Conservation (phyloP, 1,140 invertebrate species). For the Solenopsis invicta region DNA sequence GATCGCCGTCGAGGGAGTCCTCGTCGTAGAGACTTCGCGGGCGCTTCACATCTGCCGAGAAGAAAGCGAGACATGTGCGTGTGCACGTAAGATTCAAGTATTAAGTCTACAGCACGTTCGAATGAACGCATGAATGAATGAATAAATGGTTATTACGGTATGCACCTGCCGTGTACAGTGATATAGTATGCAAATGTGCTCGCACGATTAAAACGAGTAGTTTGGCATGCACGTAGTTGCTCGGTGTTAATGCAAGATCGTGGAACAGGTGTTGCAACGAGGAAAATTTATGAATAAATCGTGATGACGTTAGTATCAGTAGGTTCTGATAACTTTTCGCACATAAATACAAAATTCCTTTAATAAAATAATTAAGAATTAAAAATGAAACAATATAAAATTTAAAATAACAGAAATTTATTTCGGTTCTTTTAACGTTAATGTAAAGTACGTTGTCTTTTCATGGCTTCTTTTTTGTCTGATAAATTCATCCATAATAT, state of each 20-base stretch:
- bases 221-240: slow-evolving; percentile 53
- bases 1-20: slow-evolving; percentile 86
- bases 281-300: slow-evolving; percentile 5
- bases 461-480: not conserved
- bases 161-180: slow-evolving; percentile 21
- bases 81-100: slow-evolving; percentile 73
- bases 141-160: slow-evolving; percentile 13
- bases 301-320: not conserved
- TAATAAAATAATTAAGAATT: slow-evolving; percentile 9
- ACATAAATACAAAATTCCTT: not conserved
- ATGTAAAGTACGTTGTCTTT: not conserved
- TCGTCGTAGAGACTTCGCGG: slow-evolving; percentile 85
- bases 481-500: not conserved
- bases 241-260: slow-evolving; percentile 13
- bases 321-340: not conserved
- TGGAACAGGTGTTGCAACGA: not conserved
- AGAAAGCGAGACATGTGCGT: slow-evolving; percentile 80
- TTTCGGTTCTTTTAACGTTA: not conserved
- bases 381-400: not conserved
- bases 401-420: not conserved
- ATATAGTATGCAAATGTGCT: slow-evolving; percentile 4
- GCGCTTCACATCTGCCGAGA: slow-evolving; percentile 86
- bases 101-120: slow-evolving; percentile 60
- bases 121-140: slow-evolving; percentile 55
- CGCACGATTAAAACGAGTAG: not conserved